A percentile compares a stretch with the other conserved stretches of the same genome.
Evolutionary conservation across 1,140 invertebrate species (phyloP).

Genomic region (Lysiphlebus fabarum): DNA sequence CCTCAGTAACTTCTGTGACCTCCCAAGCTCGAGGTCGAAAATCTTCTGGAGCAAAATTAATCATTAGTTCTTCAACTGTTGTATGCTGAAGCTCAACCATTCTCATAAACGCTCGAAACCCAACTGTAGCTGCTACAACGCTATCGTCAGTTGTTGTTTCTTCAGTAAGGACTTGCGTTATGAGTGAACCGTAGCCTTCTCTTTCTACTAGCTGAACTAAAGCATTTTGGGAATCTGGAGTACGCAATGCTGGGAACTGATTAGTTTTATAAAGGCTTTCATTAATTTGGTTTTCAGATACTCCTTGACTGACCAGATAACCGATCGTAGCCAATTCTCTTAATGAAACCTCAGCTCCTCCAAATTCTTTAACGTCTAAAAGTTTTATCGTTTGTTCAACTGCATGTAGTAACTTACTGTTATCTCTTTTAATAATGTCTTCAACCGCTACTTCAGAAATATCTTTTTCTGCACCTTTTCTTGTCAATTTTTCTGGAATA

Average conservation of each 20-base stretch:
- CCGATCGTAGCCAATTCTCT: slow-evolving; percentile 78
- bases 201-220: slow-evolving; percentile 78
- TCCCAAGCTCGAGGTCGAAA: slow-evolving; percentile 77
- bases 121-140: slow-evolving; percentile 70
- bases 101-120: slow-evolving; percentile 77
- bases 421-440: slow-evolving; percentile 58
- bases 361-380: slow-evolving; percentile 74
- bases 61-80: slow-evolving; percentile 78
- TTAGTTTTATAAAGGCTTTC: slow-evolving; percentile 70
- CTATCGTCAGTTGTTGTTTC: slow-evolving; percentile 73
- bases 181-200: slow-evolving; percentile 73
- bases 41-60: slow-evolving; percentile 76
- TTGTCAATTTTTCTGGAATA: slow-evolving; percentile 44
- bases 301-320: slow-evolving; percentile 69
- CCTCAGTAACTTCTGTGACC: slow-evolving; percentile 64
- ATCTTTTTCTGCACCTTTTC: slow-evolving; percentile 53
- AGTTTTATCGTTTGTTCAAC: slow-evolving; percentile 72
- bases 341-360: slow-evolving; percentile 71
- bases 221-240: slow-evolving; percentile 75
- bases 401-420: slow-evolving; percentile 65
- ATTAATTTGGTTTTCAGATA: slow-evolving; percentile 73
- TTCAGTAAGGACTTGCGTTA: slow-evolving; percentile 75
- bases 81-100: slow-evolving; percentile 78
- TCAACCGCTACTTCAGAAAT: slow-evolving; percentile 44
- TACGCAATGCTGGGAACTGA: slow-evolving; percentile 72